Base-by-base conservation (phyloP, 1,140 invertebrate genomes). In the Saxidomus purpurata region DNA sequence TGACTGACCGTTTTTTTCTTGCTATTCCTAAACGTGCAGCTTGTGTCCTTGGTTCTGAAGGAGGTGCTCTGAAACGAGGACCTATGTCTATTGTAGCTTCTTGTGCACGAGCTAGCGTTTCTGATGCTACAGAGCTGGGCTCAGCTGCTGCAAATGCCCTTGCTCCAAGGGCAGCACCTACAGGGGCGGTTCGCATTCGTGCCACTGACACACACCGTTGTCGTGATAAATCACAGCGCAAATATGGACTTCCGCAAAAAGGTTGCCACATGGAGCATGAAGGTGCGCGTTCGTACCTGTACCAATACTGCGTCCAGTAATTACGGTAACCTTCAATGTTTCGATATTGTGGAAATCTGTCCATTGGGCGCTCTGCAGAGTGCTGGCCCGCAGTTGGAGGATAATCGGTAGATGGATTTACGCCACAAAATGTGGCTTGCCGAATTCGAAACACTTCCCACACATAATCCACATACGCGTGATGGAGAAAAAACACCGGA, bases 401-500 rank as follows among this genome's bases (percentile, higher is more conserved):
- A 31, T 77, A 87, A 22, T 87, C 85, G 40, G 49, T 40, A 1
- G 52, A 28, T 2, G 85, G 74, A 63, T 87, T 79, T n/a, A 79
- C 38, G 3, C 69, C 55, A 43, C 85, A 87, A 22, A 38, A 28
- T 28, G 0, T 22, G 13, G 38, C 36, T 63, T 87, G 84, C 9
- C 49, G 69, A n/a, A 49, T 76, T 52, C 83, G 13, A 76, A 93
- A 94, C 61, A 91, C 22, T 47, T 92, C 90, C 93, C 93, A 94
- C n/a, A 94, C 80, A 67, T 91, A 90, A 88, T 96, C 95, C 34
- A 96, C 90, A 89, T 95, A 95, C n/a, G 92, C 87, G 88, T 96
- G 96, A 89, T 95, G 95, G 87, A 96, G 80, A 89, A 94, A 96
- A 90, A 95, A 95, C 25, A 95, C 91, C 4, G 93, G 93, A 89